Percentiles rank a stretch among this genome's conserved stretches.
phyloP scores from a whole-genome alignment of 1,140 invertebrate species.

The Wiebesia pumilae region DNA sequence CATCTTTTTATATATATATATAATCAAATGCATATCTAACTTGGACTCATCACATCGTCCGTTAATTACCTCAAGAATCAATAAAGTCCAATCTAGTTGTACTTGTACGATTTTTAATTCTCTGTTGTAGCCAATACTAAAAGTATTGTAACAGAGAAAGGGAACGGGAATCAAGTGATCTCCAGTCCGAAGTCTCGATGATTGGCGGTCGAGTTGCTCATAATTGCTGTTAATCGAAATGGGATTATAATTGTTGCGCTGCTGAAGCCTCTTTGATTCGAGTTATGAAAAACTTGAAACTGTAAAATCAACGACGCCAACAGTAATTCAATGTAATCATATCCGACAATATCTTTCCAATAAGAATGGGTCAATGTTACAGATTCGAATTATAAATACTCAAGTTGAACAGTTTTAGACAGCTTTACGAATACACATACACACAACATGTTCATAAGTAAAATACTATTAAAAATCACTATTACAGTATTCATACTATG shows the following conservation, averaged over 20 bases:
- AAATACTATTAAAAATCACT: no score
- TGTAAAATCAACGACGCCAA: not conserved
- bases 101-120: no score
- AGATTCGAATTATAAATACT: not conserved
- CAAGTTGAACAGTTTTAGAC: not conserved
- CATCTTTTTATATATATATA: no score
- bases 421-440: no score
- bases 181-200: slow-evolving; percentile 57
- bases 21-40: no score
- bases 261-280: not conserved
- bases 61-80: no score
- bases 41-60: no score
- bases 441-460: no score
- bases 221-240: slow-evolving; percentile 69
- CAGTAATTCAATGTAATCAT: not conserved
- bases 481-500: no score
- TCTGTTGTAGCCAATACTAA: no score
- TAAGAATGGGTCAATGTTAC: not conserved
- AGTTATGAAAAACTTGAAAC: not conserved
- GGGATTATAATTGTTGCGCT: slow-evolving; percentile 66
- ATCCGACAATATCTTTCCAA: not conserved
- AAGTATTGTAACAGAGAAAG: no score
- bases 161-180: not conserved
- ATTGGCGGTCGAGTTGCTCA: slow-evolving; percentile 68
- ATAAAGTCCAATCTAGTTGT: no score